Percentiles rank a stretch among this genome's conserved stretches.
Conservation (phyloP, 2,113 vertebrate genomes). For the Steatornis caripensis region DNA sequence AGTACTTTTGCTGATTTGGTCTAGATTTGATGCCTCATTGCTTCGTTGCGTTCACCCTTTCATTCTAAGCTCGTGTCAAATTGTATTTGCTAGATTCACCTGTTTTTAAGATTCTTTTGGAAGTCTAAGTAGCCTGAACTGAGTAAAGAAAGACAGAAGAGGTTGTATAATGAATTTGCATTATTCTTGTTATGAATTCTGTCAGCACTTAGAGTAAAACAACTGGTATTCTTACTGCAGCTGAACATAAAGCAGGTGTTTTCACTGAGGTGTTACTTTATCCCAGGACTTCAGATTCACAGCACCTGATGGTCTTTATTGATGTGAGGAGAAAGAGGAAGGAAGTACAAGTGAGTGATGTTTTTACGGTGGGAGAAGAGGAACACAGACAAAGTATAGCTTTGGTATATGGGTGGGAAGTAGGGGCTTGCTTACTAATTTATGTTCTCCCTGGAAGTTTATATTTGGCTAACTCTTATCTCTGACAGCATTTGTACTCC, state of each 20-base stretch:
- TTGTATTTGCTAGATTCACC: background rate
- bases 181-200: background rate
- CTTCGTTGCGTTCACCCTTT: background rate
- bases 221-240: background rate
- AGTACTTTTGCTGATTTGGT: background rate
- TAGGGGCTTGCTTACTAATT: background rate
- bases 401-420: background rate
- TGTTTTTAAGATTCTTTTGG: background rate
- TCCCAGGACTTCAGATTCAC: background rate
- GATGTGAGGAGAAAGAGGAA: background rate
- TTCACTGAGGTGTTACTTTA: background rate
- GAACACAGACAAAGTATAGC: background rate
- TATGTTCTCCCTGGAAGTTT: background rate
- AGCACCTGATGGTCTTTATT: background rate
- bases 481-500: background rate
- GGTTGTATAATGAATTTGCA: background rate
- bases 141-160: background rate
- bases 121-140: background rate
- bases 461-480: background rate
- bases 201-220: background rate
- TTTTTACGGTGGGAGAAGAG: background rate
- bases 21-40: background rate
- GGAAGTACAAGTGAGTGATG: background rate
- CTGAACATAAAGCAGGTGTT: background rate
- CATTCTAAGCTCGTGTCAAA: background rate